Evolutionary conservation across 2,113 vertebrate species (phyloP).

Genomic region (Hippocampus abdominalis): DNA sequence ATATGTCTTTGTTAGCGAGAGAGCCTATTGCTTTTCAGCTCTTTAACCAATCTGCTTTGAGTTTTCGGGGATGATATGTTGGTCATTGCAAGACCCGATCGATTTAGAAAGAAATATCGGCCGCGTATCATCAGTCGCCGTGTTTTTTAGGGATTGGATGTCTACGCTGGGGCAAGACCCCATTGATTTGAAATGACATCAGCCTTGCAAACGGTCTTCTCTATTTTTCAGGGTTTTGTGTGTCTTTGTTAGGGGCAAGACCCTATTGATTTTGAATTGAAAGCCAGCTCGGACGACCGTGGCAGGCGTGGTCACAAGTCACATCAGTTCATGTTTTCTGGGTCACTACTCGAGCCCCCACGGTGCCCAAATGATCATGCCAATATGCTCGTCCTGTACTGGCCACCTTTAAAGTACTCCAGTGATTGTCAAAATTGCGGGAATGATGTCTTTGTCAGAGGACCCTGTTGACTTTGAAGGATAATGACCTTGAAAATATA

Average conservation of each 20-base stretch:
- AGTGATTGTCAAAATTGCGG: background rate
- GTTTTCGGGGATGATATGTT: background rate
- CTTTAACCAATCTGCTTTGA: background rate
- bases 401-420: background rate
- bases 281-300: background rate
- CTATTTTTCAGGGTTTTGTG: constrained; percentile 1
- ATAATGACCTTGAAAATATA: background rate
- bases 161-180: background rate
- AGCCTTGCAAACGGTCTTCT: background rate
- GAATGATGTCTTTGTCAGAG: background rate
- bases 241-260: background rate
- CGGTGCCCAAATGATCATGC: background rate
- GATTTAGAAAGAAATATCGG: background rate
- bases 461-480: background rate
- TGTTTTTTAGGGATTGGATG: constrained; percentile 1
- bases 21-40: background rate
- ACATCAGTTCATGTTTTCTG: background rate
- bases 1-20: background rate
- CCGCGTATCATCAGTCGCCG: background rate
- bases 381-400: too few species aligned
- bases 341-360: background rate
- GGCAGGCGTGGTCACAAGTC: background rate
- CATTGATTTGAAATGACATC: constrained; percentile 4
- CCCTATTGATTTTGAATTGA: constrained; percentile 1
- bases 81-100: background rate